Conservation (phyloP, 2,797 vertebrate genomes). For the Okamejei kenojei region DNA sequence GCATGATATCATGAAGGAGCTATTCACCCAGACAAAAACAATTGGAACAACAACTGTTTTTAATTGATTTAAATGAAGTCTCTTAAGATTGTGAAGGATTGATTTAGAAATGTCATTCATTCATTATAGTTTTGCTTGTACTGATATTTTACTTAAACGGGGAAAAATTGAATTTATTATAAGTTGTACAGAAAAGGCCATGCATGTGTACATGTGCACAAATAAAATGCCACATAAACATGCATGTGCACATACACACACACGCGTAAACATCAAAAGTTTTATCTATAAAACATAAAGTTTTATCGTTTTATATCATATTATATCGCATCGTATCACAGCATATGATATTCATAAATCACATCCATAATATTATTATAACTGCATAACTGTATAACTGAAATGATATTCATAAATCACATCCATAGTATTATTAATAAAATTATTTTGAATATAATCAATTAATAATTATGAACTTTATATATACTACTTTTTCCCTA, state of each 20-base stretch:
- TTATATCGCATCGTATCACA: no score
- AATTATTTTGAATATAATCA: not conserved
- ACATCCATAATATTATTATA: no score
- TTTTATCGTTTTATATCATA: no score
- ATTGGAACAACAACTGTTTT: not conserved
- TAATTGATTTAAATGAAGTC: not conserved
- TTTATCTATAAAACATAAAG: no score
- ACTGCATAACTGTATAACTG: no score
- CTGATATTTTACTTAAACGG: not conserved
- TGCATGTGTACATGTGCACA: not conserved
- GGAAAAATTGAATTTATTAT: not conserved
- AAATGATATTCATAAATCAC: no score
- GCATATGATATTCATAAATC: no score
- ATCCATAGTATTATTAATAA: no score
- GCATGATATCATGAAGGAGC: not conserved
- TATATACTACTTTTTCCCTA: not conserved
- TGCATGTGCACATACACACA: not conserved
- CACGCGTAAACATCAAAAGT: not conserved
- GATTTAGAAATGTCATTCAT: not conserved
- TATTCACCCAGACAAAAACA: slow-evolving; percentile 14
- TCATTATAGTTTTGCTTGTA: slow-evolving; percentile 30
- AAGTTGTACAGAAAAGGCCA: not conserved
- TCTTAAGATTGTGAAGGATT: not conserved
- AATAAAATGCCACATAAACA: not conserved
- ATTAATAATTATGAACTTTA: not conserved